Conservation (phyloP, 2,113 vertebrate genomes). For the Cololabis saira region DNA sequence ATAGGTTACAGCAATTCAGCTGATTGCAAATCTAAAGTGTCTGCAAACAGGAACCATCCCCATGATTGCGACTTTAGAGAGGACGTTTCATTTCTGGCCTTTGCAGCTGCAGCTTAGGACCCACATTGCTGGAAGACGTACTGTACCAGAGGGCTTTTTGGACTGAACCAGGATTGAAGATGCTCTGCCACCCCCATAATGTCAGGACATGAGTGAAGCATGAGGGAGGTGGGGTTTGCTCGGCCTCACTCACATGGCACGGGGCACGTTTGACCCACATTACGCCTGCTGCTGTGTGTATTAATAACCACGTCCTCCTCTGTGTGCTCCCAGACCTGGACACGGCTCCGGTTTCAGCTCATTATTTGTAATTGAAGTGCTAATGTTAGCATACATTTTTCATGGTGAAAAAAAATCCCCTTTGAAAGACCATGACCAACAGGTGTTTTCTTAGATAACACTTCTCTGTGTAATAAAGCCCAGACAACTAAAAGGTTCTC, state of each 20-base stretch:
- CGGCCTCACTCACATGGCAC: slow-evolving; percentile 55
- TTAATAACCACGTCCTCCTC: slow-evolving; percentile 65
- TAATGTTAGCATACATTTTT: not conserved
- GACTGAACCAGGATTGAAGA: slow-evolving; percentile 46
- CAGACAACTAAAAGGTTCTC: too few relatives aligned
- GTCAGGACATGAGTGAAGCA: slow-evolving; percentile 24
- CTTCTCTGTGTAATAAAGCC: too few relatives aligned
- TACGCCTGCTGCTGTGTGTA: slow-evolving; percentile 50
- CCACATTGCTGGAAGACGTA: slow-evolving; percentile 11
- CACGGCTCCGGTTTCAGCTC: slow-evolving; percentile 35
- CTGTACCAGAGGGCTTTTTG: slow-evolving; percentile 38
- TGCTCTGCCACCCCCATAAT: slow-evolving; percentile 31
- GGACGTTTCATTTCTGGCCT: slow-evolving; percentile 4
- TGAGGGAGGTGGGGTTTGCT: slow-evolving; percentile 20
- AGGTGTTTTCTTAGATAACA: too few relatives aligned
- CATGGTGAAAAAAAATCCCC: not conserved
- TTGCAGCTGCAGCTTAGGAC: slow-evolving; percentile 14
- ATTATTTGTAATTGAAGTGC: slow-evolving; percentile 14
- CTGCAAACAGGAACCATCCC: not conserved
- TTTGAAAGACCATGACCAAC: not conserved
- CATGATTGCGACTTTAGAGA: not conserved
- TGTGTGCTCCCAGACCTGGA: slow-evolving; percentile 41
- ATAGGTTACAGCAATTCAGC: not conserved
- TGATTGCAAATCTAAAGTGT: not conserved
- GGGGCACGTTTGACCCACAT: slow-evolving; percentile 71